Evolutionary conservation across 2,113 vertebrate species (phyloP).

Genomic region (Loxodonta africana): DNA sequence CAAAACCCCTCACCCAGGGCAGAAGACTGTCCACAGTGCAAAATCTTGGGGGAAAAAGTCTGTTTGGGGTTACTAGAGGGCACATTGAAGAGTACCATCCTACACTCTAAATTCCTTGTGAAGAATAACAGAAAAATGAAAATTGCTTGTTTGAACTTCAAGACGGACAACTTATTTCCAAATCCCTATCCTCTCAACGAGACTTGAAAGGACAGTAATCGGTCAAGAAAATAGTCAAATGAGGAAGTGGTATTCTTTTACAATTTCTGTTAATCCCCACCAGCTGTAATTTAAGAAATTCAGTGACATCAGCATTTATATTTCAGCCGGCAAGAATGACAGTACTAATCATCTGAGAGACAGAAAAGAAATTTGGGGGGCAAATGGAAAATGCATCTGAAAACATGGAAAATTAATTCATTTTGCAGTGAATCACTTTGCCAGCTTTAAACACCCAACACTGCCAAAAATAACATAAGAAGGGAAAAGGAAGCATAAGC

Average conservation of each 20-base stretch:
- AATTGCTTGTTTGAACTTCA: slow-evolving; percentile 64
- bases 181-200: slow-evolving; percentile 23
- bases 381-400: not conserved
- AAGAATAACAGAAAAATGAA: slow-evolving; percentile 57
- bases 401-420: slow-evolving; percentile 68
- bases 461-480: slow-evolving; percentile 71
- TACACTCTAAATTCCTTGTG: slow-evolving; percentile 24
- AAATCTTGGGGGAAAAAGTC: slow-evolving; percentile 30
- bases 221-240: slow-evolving; percentile 76
- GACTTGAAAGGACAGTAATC: slow-evolving; percentile 68
- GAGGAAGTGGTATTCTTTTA: slow-evolving; percentile 79
- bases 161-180: slow-evolving; percentile 67
- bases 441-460: slow-evolving; percentile 57
- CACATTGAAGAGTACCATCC: not conserved
- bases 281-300: slow-evolving; percentile 83
- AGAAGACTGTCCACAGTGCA: slow-evolving; percentile 15
- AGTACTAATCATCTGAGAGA: slow-evolving; percentile 63
- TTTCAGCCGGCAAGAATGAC: slow-evolving; percentile 58
- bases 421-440: slow-evolving; percentile 65
- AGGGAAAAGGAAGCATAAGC: slow-evolving; percentile 65
- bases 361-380: slow-evolving; percentile 43
- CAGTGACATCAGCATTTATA: slow-evolving; percentile 80
- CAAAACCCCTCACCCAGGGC: slow-evolving; percentile 61
- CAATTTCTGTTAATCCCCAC: slow-evolving; percentile 82
- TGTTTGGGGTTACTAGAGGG: slow-evolving; percentile 46